Percentiles rank a stretch among this genome's conserved stretches.
Evolutionary conservation across 2,888 invertebrate species (phyloP).

Genomic region (Lydus trimaculatus): DNA sequence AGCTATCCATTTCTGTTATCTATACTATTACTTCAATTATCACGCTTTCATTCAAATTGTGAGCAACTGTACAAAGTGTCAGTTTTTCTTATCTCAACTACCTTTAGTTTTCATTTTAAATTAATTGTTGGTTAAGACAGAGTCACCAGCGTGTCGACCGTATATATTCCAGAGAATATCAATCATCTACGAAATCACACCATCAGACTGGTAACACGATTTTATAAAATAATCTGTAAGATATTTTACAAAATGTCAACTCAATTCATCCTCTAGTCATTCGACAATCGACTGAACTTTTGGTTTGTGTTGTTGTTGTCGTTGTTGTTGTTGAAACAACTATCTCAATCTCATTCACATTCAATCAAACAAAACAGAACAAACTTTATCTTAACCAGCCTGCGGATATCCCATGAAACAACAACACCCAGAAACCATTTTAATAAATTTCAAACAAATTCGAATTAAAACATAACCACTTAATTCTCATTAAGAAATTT

Average conservation of each 20-base stretch:
- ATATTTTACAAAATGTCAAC: conserved; percentile 40
- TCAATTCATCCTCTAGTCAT: conserved; percentile 33
- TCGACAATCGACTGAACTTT: conserved; percentile 31
- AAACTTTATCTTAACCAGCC: background rate
- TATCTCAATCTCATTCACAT: background rate
- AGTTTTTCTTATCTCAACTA: background rate
- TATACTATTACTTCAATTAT: conserved; percentile 30
- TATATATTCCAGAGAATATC: background rate
- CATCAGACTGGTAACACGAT: conserved; percentile 15
- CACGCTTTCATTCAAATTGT: background rate
- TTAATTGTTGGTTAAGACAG: background rate
- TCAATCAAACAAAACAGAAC: background rate
- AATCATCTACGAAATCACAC: background rate
- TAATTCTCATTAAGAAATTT: background rate
- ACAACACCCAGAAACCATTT: background rate
- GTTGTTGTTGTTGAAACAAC: background rate
- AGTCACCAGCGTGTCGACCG: background rate
- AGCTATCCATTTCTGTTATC: conserved; percentile 31
- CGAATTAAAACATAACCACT: background rate
- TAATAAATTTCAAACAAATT: background rate
- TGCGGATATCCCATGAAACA: background rate
- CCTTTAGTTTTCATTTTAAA: background rate
- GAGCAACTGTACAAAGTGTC: background rate
- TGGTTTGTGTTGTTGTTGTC: background rate
- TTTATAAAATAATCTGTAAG: conserved; percentile 33